Conservation (phyloP, 1,140 invertebrate species). For the Neodiprion virginianus region DNA sequence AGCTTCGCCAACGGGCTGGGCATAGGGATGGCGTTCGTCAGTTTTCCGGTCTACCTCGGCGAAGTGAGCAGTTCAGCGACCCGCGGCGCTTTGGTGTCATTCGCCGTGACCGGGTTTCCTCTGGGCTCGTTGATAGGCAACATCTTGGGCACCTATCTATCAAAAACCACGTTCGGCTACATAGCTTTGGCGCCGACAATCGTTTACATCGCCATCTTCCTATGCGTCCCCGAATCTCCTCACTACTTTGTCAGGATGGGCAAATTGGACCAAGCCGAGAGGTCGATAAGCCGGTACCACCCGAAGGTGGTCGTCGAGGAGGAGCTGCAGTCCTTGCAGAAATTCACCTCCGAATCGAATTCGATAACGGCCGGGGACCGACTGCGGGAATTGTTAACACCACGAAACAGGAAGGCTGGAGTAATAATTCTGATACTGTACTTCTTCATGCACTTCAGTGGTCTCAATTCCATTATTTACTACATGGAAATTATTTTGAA, state of each 20-base stretch:
- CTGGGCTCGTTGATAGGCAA: conserved; percentile 71
- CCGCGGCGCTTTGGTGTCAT: conserved; percentile 70
- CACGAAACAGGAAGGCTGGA: not conserved
- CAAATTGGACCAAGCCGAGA: conserved; percentile 65
- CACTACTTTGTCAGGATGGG: conserved; percentile 69
- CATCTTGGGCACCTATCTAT: conserved; percentile 56
- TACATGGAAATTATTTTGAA: conserved; percentile 47
- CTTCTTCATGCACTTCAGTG: conserved; percentile 37
- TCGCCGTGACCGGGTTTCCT: conserved; percentile 53
- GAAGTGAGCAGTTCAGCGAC: conserved; percentile 70
- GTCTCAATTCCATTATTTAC: conserved; percentile 41
- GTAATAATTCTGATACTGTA: not conserved
- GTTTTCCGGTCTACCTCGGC: conserved; percentile 70
- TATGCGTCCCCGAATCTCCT: conserved; percentile 76
- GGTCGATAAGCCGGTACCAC: conserved; percentile 42
- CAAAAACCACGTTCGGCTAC: conserved; percentile 65
- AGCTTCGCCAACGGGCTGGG: conserved; percentile 67
- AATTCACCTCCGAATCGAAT: conserved; percentile 34
- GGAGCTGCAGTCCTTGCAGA: conserved; percentile 38
- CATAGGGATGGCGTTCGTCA: conserved; percentile 69
- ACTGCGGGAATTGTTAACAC: not conserved
- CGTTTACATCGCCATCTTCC: conserved; percentile 67
- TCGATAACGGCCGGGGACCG: conserved; percentile 5
- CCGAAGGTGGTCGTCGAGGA: conserved; percentile 30
- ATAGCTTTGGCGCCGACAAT: conserved; percentile 65